Percentiles rank a stretch among this genome's conserved stretches.
phyloP scores from a whole-genome alignment of 1,140 invertebrate genomes.

The Halictus rubicundus region DNA sequence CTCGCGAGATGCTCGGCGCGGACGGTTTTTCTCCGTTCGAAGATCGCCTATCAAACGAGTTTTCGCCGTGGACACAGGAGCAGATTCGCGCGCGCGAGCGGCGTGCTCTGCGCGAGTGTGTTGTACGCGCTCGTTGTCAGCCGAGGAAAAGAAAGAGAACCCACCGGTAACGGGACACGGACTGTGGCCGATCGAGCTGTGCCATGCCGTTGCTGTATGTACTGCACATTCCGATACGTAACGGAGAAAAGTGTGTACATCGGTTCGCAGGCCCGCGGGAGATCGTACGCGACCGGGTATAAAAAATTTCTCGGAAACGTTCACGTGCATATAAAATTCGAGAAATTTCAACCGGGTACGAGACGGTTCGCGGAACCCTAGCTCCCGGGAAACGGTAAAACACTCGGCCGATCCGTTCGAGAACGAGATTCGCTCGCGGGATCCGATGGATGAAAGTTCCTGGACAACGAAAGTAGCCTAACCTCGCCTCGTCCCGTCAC shows the following conservation, averaged over 20 bases:
- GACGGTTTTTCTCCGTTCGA: slow-evolving; percentile 67
- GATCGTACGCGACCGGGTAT: slow-evolving; percentile 41
- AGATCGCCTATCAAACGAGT: slow-evolving; percentile 69
- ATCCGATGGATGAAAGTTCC: background rate
- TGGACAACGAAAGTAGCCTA: background rate
- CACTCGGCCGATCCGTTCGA: slow-evolving; percentile 27
- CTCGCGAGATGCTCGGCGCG: slow-evolving; percentile 45
- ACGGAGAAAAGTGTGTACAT: slow-evolving; percentile 54
- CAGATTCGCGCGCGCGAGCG: no score
- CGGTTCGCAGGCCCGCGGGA: slow-evolving; percentile 7
- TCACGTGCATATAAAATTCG: slow-evolving; percentile 69
- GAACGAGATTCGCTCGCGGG: background rate
- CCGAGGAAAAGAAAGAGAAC: slow-evolving; percentile 56
- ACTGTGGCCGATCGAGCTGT: slow-evolving; percentile 54
- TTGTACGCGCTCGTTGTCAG: slow-evolving; percentile 2
- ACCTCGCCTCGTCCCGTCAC: no score
- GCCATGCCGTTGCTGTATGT: background rate
- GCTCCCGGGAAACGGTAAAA: slow-evolving; percentile 51
- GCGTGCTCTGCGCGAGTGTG: slow-evolving; percentile 18
- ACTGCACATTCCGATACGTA: slow-evolving; percentile 63
- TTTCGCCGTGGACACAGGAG: slow-evolving; percentile 6
- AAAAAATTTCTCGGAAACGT: slow-evolving; percentile 59
- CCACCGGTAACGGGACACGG: slow-evolving; percentile 65
- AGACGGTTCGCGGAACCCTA: slow-evolving; percentile 29
- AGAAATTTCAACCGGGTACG: slow-evolving; percentile 46